phyloP scores from a whole-genome alignment of 2,113 vertebrate genomes.

The Balaeniceps rex region DNA sequence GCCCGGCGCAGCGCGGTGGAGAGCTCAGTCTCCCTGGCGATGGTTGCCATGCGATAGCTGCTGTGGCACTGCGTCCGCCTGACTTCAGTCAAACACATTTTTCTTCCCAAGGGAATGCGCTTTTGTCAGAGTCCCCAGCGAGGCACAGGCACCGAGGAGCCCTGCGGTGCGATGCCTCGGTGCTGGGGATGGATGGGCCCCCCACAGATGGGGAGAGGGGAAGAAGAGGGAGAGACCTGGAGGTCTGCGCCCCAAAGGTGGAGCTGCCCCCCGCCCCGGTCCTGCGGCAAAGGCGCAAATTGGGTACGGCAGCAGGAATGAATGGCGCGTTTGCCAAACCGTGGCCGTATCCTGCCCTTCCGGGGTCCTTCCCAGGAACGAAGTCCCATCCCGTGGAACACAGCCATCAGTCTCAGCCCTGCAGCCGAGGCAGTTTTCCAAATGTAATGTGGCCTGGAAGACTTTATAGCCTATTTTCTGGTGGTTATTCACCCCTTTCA shows the following conservation, averaged over 20 bases:
- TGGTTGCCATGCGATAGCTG: conserved; percentile 40
- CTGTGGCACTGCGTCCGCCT: not conserved
- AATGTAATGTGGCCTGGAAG: not conserved
- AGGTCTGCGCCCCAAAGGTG: accelerated
- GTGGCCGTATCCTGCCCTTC: not conserved
- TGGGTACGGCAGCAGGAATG: accelerated
- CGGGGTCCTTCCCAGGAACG: not conserved
- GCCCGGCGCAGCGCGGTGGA: not conserved
- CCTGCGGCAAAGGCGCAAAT: accelerated
- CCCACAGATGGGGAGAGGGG: not conserved
- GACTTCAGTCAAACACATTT: not conserved
- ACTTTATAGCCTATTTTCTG: not conserved
- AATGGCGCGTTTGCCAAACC: accelerated
- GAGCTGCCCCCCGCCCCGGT: accelerated
- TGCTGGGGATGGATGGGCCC: not conserved
- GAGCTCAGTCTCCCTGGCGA: conserved; percentile 45
- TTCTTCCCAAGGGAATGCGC: not conserved
- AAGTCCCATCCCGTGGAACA: accelerated
- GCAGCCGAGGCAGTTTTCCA: not conserved
- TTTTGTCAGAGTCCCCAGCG: not conserved
- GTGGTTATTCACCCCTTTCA: not conserved
- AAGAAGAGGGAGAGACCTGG: not conserved
- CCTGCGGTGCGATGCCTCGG: accelerated
- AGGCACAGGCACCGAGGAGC: not conserved
- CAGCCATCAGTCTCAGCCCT: accelerated